These are phyloP conservation scores for Micrasema longulum DNA, from an alignment of 1,140 invertebrate genomes.

Conservation along the genomic window DNA sequence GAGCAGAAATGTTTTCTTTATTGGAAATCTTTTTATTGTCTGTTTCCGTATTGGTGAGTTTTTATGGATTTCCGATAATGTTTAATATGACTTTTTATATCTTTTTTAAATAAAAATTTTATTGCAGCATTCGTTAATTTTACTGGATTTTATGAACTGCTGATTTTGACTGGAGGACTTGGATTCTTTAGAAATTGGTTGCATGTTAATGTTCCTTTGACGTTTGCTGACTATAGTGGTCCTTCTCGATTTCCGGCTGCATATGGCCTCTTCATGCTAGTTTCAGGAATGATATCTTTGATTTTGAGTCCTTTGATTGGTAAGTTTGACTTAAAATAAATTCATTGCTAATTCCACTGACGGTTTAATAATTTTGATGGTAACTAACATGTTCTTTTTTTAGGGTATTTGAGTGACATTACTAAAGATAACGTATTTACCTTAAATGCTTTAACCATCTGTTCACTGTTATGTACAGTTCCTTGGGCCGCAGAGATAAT, in stretches of 20 bases:
- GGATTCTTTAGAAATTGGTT: slow-evolving; percentile 70
- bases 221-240: slow-evolving; percentile 72
- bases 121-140: slow-evolving; percentile 63
- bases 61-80: not conserved
- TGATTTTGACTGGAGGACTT: slow-evolving; percentile 67
- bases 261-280: slow-evolving; percentile 74
- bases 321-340: no score
- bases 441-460: slow-evolving; percentile 58
- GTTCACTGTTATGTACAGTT: slow-evolving; percentile 37
- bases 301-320: slow-evolving; percentile 63
- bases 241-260: slow-evolving; percentile 73
- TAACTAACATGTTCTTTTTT: slow-evolving; percentile 14
- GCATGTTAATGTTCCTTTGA: slow-evolving; percentile 70
- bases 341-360: no score
- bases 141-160: slow-evolving; percentile 60
- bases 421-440: slow-evolving; percentile 58
- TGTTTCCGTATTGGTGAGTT: slow-evolving; percentile 46
- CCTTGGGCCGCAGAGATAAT: slow-evolving; percentile 43
- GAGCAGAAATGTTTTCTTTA: slow-evolving; percentile 47
- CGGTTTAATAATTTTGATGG: no score
- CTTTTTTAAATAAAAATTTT: not conserved
- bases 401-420: slow-evolving; percentile 58
- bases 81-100: not conserved
- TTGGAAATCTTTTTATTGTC: slow-evolving; percentile 39
- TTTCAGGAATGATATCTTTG: slow-evolving; percentile 62